Evolutionary conservation across 2,888 invertebrate genomes (phyloP).

Genomic region (Cephonodes hylas): DNA sequence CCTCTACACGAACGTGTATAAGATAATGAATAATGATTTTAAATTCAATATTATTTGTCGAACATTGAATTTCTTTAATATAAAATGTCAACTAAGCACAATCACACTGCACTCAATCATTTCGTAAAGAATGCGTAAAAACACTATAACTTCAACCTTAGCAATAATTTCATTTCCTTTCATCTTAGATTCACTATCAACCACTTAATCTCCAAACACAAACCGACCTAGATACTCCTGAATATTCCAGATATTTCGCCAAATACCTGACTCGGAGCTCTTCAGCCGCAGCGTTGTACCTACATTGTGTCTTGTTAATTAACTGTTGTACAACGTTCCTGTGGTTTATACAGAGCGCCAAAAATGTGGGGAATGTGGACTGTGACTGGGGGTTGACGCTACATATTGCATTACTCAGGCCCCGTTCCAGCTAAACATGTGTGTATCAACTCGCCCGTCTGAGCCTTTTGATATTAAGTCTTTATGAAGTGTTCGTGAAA

Average conservation of each 20-base stretch:
- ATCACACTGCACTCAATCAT: too few relatives aligned
- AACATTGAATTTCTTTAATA: too few relatives aligned
- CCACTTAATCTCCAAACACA: background rate
- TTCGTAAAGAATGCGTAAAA: too few relatives aligned
- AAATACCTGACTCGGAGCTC: background rate
- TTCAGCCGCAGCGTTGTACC: conserved; percentile 16
- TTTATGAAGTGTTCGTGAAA: background rate
- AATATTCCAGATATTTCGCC: background rate
- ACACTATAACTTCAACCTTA: too few relatives aligned
- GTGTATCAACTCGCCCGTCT: background rate
- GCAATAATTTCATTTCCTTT: too few relatives aligned
- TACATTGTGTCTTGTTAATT: conserved; percentile 29
- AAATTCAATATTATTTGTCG: too few relatives aligned
- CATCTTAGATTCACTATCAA: too few relatives aligned
- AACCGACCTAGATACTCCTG: background rate
- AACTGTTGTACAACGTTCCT: conserved; percentile 29
- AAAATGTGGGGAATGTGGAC: conserved; percentile 29
- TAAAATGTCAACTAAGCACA: too few relatives aligned
- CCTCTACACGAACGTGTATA: too few relatives aligned
- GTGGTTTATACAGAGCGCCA: conserved; percentile 19
- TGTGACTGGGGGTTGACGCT: background rate
- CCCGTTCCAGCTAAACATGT: background rate
- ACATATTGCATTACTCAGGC: background rate
- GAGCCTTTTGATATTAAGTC: background rate
- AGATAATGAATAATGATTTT: too few relatives aligned